phyloP scores from a whole-genome alignment of 2,797 vertebrate genomes.

The Rhinoraja longicauda region DNA sequence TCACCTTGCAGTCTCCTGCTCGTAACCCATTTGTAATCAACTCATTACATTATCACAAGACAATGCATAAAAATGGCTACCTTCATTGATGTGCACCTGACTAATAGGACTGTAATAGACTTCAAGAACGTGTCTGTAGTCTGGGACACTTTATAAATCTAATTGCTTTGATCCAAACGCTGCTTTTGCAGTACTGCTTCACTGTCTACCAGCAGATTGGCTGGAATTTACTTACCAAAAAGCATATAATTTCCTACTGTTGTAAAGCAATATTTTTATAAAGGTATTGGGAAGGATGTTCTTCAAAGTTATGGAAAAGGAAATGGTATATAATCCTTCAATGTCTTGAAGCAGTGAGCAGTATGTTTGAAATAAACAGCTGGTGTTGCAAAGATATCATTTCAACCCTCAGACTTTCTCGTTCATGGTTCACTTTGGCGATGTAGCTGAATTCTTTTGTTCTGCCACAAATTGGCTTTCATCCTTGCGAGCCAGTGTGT shows the following conservation, averaged over 20 bases:
- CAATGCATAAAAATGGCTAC: not conserved
- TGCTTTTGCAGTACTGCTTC: not conserved
- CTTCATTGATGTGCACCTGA: constrained; percentile 28
- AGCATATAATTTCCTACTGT: not conserved
- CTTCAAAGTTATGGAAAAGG: not conserved
- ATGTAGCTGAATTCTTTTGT: not conserved
- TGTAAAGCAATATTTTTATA: not conserved
- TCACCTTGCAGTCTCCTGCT: not conserved
- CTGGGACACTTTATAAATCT: not conserved
- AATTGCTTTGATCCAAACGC: not conserved
- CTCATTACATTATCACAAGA: not conserved
- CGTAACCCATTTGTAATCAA: not conserved
- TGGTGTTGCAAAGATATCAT: not conserved
- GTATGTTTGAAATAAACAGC: not conserved
- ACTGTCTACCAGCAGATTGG: not conserved
- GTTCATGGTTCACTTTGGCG: not conserved
- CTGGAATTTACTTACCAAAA: not conserved
- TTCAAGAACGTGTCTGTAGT: not conserved
- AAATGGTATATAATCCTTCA: not conserved
- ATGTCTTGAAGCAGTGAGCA: not conserved
- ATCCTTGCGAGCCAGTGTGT: not conserved
- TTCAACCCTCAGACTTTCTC: not conserved
- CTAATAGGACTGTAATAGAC: constrained; percentile 5
- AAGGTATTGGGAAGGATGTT: not conserved
- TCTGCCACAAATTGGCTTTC: not conserved